These are phyloP conservation scores for Chinchilla lanigera DNA, from an alignment of 2,113 vertebrate genomes.

Conservation along the genomic window DNA sequence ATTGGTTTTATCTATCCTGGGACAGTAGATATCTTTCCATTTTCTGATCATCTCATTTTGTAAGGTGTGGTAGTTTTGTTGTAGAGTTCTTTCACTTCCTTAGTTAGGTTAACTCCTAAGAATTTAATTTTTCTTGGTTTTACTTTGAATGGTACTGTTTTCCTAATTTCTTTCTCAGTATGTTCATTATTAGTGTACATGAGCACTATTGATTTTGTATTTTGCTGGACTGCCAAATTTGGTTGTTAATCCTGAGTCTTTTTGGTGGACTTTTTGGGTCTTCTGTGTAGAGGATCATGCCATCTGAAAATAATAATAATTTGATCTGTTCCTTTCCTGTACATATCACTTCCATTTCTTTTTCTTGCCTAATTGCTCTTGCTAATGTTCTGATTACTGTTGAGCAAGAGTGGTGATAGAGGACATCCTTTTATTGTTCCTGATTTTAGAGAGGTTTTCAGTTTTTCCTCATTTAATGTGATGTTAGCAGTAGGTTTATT, in stretches of 20 bases:
- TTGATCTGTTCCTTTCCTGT: background rate
- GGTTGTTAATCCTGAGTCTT: background rate
- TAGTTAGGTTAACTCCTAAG: background rate
- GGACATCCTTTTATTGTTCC: background rate
- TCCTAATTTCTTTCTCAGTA: background rate
- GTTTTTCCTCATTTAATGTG: background rate
- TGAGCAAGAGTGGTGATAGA: background rate
- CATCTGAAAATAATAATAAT: background rate
- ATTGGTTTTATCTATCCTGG: background rate
- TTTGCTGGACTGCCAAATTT: background rate
- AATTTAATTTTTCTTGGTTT: background rate
- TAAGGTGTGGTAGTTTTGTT: background rate
- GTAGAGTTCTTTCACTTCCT: background rate
- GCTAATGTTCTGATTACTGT: background rate
- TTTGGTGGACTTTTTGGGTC: background rate
- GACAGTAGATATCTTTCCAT: background rate
- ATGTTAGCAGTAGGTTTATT: background rate
- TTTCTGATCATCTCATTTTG: background rate
- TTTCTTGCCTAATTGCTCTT: background rate
- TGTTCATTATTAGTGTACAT: background rate
- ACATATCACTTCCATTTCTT: background rate
- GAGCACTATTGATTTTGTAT: background rate
- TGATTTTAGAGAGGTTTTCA: background rate
- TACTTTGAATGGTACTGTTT: background rate
- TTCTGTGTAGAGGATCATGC: background rate